phyloP scores from a whole-genome alignment of 1,140 invertebrate genomes.

The Rhopalosiphum maidis region DNA sequence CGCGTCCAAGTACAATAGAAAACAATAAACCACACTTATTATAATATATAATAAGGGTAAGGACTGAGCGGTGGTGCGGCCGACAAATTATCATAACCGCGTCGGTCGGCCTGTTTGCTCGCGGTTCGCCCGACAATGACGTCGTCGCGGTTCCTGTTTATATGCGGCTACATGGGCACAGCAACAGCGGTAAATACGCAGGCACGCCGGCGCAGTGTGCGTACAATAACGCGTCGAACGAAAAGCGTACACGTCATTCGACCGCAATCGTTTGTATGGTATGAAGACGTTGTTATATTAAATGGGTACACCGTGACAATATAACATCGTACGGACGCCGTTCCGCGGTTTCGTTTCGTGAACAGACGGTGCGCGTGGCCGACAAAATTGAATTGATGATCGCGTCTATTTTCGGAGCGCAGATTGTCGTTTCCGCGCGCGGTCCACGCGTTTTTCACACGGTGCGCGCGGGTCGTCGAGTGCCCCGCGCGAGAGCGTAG shows the following conservation, averaged over 20 bases:
- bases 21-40: not conserved
- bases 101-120: not conserved
- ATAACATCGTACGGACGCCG: too few relatives aligned
- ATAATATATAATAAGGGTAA: not conserved
- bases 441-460: not conserved
- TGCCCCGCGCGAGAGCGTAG: not conserved
- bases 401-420: not conserved
- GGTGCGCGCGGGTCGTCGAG: not conserved
- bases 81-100: not conserved
- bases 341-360: not conserved
- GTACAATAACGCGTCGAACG: not conserved
- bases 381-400: not conserved
- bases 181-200: not conserved
- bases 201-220: too few relatives aligned
- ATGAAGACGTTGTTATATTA: not conserved
- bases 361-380: not conserved
- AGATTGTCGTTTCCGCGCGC: not conserved
- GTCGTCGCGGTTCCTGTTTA: not conserved
- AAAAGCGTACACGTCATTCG: not conserved
- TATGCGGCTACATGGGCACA: not conserved
- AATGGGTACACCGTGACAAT: not conserved
- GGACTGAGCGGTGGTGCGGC: not conserved
- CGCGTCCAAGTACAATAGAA: too few relatives aligned
- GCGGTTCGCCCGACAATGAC: not conserved
- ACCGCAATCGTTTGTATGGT: not conserved